phyloP scores from a whole-genome alignment of 2,797 vertebrate genomes.

The Myotis daubentonii region DNA sequence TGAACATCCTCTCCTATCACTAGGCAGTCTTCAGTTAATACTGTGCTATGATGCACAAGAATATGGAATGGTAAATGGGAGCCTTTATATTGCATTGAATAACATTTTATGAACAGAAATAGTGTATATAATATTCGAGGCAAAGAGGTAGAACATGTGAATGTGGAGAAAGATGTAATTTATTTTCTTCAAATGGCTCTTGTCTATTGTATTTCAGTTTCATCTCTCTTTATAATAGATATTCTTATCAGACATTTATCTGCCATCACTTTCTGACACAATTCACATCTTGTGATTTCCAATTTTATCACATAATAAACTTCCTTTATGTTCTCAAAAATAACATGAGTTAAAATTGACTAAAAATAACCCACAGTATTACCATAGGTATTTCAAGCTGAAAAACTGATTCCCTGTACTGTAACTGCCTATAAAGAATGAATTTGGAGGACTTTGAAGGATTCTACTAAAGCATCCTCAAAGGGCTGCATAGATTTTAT shows the following conservation, averaged over 20 bases:
- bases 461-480: slow-evolving; percentile 21
- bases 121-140: slow-evolving; percentile 23
- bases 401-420: slow-evolving; percentile 24
- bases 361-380: slow-evolving; percentile 65
- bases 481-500: slow-evolving; percentile 1
- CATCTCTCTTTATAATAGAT: slow-evolving; percentile 64
- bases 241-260: slow-evolving; percentile 79
- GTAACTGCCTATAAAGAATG: slow-evolving; percentile 33
- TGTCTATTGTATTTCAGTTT: slow-evolving; percentile 67
- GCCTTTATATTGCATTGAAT: slow-evolving; percentile 63
- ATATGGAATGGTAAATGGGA: slow-evolving; percentile 43
- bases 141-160: background rate
- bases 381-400: slow-evolving; percentile 53
- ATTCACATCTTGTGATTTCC: slow-evolving; percentile 72
- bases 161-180: slow-evolving; percentile 73
- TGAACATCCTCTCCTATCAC: background rate
- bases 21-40: slow-evolving; percentile 14
- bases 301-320: slow-evolving; percentile 79
- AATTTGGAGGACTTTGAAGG: background rate
- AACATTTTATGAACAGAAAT: slow-evolving; percentile 66
- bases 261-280: slow-evolving; percentile 77
- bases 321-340: slow-evolving; percentile 75
- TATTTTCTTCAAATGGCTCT: slow-evolving; percentile 67
- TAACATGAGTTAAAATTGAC: slow-evolving; percentile 59
- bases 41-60: slow-evolving; percentile 63